A percentile compares a stretch with the other conserved stretches of the same genome.
phyloP scores from a whole-genome alignment of 1,140 invertebrate genomes.

The Ostrea denselamellosa region DNA sequence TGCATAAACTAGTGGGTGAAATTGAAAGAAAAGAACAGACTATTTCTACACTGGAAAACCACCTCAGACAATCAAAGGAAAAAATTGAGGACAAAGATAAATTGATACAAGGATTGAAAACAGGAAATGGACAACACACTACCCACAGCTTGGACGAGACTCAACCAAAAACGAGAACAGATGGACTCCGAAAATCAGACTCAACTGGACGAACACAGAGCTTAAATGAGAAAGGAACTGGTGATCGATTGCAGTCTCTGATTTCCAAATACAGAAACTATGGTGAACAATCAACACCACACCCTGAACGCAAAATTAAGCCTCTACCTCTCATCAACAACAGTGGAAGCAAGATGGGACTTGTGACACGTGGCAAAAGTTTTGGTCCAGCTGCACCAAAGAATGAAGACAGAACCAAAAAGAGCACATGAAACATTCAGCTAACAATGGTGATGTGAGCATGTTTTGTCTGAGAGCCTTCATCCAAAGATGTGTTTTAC shows the following conservation, averaged over 20 bases:
- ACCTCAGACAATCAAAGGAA: constrained; percentile 66
- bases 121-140: constrained; percentile 8
- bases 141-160: constrained; percentile 23
- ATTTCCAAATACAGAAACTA: constrained; percentile 73
- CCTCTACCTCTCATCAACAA: constrained; percentile 58
- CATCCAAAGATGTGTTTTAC: constrained; percentile 2
- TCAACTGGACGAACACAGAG: constrained; percentile 39
- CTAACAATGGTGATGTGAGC: neutral
- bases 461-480: neutral
- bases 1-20: constrained; percentile 70
- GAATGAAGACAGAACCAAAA: constrained; percentile 45
- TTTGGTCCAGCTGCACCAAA: constrained; percentile 66
- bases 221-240: constrained; percentile 51
- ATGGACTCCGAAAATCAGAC: neutral
- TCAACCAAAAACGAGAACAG: neutral
- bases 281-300: constrained; percentile 55
- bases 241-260: constrained; percentile 67
- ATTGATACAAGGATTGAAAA: constrained; percentile 41
- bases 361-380: constrained; percentile 64
- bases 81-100: constrained; percentile 59
- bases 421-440: neutral
- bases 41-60: constrained; percentile 68
- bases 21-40: constrained; percentile 71
- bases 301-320: constrained; percentile 65
- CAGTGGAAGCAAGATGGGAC: constrained; percentile 64